Evolutionary conservation across 35 echinoderm and acorn worm genomes (phyloP), one percentile per base, ranked within the genome.

Genomic region (Ophioderma brevispina): DNA sequence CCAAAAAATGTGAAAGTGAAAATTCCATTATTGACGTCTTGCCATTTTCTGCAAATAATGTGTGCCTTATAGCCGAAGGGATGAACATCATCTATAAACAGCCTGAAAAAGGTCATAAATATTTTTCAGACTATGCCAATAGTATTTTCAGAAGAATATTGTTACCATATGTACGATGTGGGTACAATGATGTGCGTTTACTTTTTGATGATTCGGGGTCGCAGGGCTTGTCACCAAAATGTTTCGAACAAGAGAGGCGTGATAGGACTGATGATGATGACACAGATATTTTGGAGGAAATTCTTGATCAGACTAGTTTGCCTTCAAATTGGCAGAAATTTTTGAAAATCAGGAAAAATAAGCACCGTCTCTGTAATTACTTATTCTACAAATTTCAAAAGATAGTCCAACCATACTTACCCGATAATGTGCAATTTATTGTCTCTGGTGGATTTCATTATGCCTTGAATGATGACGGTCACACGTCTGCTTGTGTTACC

Each of bases 51-150:
- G 52, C 52, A 84, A 64, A 56, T 55, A 55, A 36, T 37, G 79
- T 80, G 14, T 82, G 89, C 42, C 33, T 81, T 23, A 75, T 91
- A 1, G 56, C 80, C 38, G 80, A 81, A 64, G 89, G 88, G 13
- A 90, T 90, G 88, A 90, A 90, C 38, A 30, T 90, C 1, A 90
- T 90, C 41, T 90, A 90, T 81, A 84, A 81, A 40, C 70, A 59
- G 30, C 89, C 89, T 28, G 59, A 77, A 13, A 91, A 85, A 31
- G 41, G 39, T 35, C 59, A 85, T 36, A 76, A 77, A 50, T 75
- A 25, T 38, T 91, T 91, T 85, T 6, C 28, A n/a, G 89, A 85
- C 10, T 91, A 91, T 91, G 89, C 89, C 38, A 76, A 25, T 25
- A 83, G 75, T 49, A 77, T 91, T 37, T 83, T 84, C 75, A 56